Percentiles rank a stretch among this genome's conserved stretches.
Conservation (phyloP, 2,113 vertebrate genomes). For the Erpornis zantholeuca region DNA sequence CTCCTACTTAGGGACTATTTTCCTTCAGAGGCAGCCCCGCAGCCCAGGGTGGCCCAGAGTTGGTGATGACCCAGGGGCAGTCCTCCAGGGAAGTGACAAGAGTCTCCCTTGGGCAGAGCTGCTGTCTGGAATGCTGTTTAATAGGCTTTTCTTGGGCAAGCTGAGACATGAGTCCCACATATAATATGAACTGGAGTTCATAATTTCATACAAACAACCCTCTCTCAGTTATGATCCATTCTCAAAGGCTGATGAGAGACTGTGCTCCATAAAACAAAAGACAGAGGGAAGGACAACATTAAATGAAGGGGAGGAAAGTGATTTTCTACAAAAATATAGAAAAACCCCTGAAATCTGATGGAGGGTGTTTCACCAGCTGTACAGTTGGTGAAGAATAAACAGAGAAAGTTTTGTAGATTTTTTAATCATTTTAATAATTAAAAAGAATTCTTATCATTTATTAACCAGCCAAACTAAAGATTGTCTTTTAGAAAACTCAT, state of each 20-base stretch:
- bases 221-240: background rate
- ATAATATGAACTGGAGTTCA: background rate
- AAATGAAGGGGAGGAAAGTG: background rate
- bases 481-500: background rate
- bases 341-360: background rate
- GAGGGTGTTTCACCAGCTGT: background rate
- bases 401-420: background rate
- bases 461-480: background rate
- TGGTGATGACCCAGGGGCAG: background rate
- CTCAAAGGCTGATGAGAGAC: background rate
- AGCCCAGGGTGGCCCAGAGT: background rate
- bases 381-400: background rate
- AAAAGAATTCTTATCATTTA: background rate
- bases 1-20: accelerated
- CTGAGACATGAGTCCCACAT: slow-evolving; percentile 12
- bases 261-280: background rate
- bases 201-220: slow-evolving; percentile 3
- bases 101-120: slow-evolving; percentile 27
- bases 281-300: background rate
- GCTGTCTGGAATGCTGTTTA: slow-evolving; percentile 47
- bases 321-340: background rate
- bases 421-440: background rate
- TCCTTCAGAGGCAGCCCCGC: background rate
- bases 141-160: slow-evolving; percentile 49
- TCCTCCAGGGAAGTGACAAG: background rate